A percentile compares a stretch with the other conserved stretches of the same genome.
These are phyloP conservation scores for Sebastes ruberrimus DNA, from an alignment of 2,797 vertebrate genomes.

Conservation along the genomic window DNA sequence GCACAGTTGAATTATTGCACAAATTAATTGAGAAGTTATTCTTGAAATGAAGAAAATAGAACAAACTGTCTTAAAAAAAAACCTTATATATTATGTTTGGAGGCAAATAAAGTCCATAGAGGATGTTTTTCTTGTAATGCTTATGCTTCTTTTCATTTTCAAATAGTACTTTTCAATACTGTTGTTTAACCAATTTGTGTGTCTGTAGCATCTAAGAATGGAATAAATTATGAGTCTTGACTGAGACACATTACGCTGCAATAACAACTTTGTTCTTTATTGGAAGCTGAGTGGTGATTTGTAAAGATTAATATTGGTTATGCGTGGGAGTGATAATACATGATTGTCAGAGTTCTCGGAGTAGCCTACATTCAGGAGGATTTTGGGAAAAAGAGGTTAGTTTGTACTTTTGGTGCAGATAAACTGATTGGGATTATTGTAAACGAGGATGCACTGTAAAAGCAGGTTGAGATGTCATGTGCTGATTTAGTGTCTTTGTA, in stretches of 20 bases:
- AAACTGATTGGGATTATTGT: slow-evolving; percentile 55
- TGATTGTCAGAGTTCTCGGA: slow-evolving; percentile 3
- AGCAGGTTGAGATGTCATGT: slow-evolving; percentile 52
- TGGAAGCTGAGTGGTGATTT: not conserved
- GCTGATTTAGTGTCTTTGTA: slow-evolving; percentile 51
- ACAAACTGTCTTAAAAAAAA: too few species aligned
- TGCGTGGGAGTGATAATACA: not conserved
- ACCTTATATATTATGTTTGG: not conserved
- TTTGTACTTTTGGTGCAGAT: slow-evolving; percentile 60
- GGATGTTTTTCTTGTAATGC: not conserved
- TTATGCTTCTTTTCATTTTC: not conserved
- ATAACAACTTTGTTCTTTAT: not conserved
- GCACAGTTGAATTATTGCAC: too few species aligned
- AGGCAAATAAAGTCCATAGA: not conserved
- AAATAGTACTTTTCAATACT: not conserved
- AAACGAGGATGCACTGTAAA: slow-evolving; percentile 49
- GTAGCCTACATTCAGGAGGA: slow-evolving; percentile 55
- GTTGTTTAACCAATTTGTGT: not conserved
- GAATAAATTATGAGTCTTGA: not conserved
- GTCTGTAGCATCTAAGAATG: not conserved
- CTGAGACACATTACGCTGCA: not conserved
- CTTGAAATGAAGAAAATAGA: not conserved
- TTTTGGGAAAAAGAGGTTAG: slow-evolving; percentile 64
- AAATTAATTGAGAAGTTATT: not conserved
- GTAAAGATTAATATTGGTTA: not conserved